Base-by-base conservation (phyloP, 2,113 vertebrate genomes). In the Erythrocebus patas region DNA sequence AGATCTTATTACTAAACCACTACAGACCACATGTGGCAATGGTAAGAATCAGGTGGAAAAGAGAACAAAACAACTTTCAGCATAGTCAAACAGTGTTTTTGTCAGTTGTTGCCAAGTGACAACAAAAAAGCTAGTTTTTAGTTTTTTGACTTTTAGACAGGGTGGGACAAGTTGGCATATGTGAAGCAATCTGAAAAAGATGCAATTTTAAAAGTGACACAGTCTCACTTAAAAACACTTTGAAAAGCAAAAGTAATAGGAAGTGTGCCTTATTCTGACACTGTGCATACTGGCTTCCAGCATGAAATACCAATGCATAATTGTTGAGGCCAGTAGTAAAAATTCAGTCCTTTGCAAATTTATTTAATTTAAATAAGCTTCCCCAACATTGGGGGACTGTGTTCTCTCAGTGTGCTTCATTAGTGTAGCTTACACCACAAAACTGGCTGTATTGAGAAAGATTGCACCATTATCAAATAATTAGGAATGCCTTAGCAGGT, bases 401-500 rank as follows among this genome's bases (percentile, higher is more conserved):
- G 97, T 98, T 98, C 97, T 99, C 99, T 99, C 98, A 97, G 96
- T 97, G 98, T 98, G 98, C 98, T 99, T 99, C 99, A 99, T 99
- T 99, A 99, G 98, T 97, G 98, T 96, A 98, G 98, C 98, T 99
- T 98, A 98, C 98, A 98, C 98, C 98, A 98, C 98, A 98, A 98
- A 99, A 98, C 98, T 98, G 98, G 98, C 99, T 99, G 98, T 98
- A 99, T 99, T 98, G 99, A 99, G 99, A 99, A 99, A 99, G 98
- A 99, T 99, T 99, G 98, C 99, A 97, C 99, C 99, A 99, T 99
- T 99, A 99, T 99, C 98, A 99, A 99, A 99, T 99, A 98, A 99
- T 99, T 99, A 99, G 99, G 98, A 98, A 98, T 99, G 98, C 99
- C 98, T 99, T 99, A 99, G 99, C 99, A 99, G 99, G 99, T 99